phyloP scores from a whole-genome alignment of 2,113 vertebrate genomes.

The Triplophysa rosa region DNA sequence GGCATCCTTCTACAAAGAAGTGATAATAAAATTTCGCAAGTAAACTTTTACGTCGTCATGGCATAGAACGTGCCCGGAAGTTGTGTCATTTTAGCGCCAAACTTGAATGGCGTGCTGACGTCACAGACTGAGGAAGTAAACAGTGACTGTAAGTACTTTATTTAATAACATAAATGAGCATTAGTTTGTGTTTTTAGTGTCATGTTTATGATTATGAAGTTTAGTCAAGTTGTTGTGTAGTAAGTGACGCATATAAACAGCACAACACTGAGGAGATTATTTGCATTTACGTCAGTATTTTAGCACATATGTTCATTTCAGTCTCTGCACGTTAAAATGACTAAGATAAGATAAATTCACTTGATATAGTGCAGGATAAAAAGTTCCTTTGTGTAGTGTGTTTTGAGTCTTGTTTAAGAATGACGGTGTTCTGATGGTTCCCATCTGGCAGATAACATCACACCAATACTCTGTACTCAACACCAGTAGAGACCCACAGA shows the following conservation, averaged over 20 bases:
- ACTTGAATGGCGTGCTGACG: slow-evolving; percentile 20
- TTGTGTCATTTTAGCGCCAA: slow-evolving; percentile 48
- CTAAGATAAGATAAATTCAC: background rate
- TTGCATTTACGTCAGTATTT: background rate
- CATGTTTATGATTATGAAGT: background rate
- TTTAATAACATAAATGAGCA: background rate
- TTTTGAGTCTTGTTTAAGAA: no score
- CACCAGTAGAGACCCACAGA: no score
- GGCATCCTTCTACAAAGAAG: no score
- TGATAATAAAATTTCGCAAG: background rate
- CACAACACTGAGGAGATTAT: no score
- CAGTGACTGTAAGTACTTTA: background rate
- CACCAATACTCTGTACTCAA: no score
- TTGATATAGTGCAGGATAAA: background rate
- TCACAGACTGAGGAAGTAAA: slow-evolving; percentile 21
- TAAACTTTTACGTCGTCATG: background rate
- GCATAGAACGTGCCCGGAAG: slow-evolving; percentile 37
- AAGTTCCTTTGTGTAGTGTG: no score
- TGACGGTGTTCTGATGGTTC: no score
- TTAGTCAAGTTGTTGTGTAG: background rate
- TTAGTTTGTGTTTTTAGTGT: background rate
- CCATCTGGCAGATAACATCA: no score
- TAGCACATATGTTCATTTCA: background rate
- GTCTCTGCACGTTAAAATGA: background rate
- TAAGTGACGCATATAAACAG: background rate